phyloP scores from a whole-genome alignment of 2,888 invertebrate species.

The Spisula subtruncata region DNA sequence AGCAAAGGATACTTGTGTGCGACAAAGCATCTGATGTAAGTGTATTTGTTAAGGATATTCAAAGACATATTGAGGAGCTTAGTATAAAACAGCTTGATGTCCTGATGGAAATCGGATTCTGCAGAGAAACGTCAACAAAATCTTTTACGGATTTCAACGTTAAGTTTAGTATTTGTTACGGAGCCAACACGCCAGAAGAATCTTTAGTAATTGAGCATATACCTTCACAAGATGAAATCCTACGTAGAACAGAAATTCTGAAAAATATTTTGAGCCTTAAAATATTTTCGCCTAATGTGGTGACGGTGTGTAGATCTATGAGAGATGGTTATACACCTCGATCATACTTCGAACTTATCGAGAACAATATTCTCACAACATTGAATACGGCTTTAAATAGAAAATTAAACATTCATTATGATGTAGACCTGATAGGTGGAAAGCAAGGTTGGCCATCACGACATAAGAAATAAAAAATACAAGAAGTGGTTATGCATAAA shows the following conservation, averaged over 20 bases:
- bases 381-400: slow-evolving; percentile 65
- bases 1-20: slow-evolving; percentile 10
- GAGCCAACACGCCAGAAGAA: slow-evolving; percentile 75
- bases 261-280: slow-evolving; percentile 64
- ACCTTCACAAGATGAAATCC: slow-evolving; percentile 72
- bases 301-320: slow-evolving; percentile 83
- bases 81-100: slow-evolving; percentile 71
- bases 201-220: slow-evolving; percentile 74
- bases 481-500: background rate
- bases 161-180: slow-evolving; percentile 78
- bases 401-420: slow-evolving; percentile 75
- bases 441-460: slow-evolving; percentile 79
- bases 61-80: slow-evolving; percentile 64
- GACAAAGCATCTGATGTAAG: background rate
- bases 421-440: slow-evolving; percentile 81
- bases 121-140: slow-evolving; percentile 40
- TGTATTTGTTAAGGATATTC: slow-evolving; percentile 40
- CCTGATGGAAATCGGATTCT: slow-evolving; percentile 77
- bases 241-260: slow-evolving; percentile 65
- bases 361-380: slow-evolving; percentile 73
- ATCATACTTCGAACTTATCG: slow-evolving; percentile 76
- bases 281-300: slow-evolving; percentile 67
- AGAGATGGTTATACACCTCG: slow-evolving; percentile 85
- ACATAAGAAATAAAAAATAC: slow-evolving; percentile 34
- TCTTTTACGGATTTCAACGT: no score